A percentile compares a stretch with the other conserved stretches of the same genome.
These are phyloP conservation scores for Mongoloraphidia duomilia DNA, from an alignment of 2,888 invertebrate genomes.

Conservation along the genomic window DNA sequence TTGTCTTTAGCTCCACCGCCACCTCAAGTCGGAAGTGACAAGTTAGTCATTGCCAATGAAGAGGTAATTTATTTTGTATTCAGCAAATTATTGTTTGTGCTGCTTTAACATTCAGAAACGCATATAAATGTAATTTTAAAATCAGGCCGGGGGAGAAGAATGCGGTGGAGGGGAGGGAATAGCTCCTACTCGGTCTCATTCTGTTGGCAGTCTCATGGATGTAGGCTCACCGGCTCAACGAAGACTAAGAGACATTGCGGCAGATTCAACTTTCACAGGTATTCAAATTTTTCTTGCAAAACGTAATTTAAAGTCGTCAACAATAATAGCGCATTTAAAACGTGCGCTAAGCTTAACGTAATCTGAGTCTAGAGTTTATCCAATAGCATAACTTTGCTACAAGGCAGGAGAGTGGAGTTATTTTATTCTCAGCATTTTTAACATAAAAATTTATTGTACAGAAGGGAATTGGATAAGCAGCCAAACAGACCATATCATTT, in stretches of 20 bases:
- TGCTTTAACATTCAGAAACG: background rate
- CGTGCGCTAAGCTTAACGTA: too few relatives aligned
- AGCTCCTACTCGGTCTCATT: conserved; percentile 40
- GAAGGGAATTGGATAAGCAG: too few relatives aligned
- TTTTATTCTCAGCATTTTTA: too few relatives aligned
- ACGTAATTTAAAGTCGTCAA: too few relatives aligned
- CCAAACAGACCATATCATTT: too few relatives aligned
- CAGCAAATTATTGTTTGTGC: background rate
- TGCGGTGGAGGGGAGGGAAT: conserved; percentile 20
- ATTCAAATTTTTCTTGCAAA: too few relatives aligned
- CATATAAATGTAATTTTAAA: background rate
- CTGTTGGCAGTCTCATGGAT: conserved; percentile 61
- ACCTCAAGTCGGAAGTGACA: conserved; percentile 55
- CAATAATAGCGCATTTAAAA: too few relatives aligned
- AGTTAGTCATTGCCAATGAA: conserved; percentile 51
- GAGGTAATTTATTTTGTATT: conserved; percentile 7
- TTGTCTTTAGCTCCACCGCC: conserved; percentile 74
- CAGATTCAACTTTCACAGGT: conserved; percentile 25
- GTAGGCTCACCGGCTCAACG: conserved; percentile 57
- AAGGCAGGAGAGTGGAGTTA: too few relatives aligned
- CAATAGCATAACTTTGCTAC: too few relatives aligned
- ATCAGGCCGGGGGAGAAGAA: conserved; percentile 31
- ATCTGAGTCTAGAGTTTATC: too few relatives aligned
- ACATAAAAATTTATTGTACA: too few relatives aligned
- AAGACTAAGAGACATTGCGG: conserved; percentile 56